Evolutionary conservation across 2,888 invertebrate genomes (phyloP), one percentile per base, ranked within the genome.

Genomic region (Limnephilus auricula): DNA sequence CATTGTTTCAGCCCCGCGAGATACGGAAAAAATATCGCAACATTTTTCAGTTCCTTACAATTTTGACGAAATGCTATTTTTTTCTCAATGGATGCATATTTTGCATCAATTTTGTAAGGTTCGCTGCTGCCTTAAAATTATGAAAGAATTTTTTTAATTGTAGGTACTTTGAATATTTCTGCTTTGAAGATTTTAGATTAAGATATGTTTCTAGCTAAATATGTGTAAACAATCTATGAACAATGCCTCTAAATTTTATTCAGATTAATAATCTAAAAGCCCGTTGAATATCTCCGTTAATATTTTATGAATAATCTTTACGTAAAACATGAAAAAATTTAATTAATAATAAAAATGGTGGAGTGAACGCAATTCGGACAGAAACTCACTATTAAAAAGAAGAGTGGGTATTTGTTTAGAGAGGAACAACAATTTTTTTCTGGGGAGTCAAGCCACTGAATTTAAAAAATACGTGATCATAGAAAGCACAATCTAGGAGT

Each of bases 51-150:
- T 85, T 90, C 90, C 40, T 86, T 79, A 40, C 79, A 79, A 45
- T 78, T 90, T 90, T 90, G 90, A 90, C 84, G 90, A 90, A 90
- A 90, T 90, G 78, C 84, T 82, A 82, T 90, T 90, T 90, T 65
- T 65, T 85, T 79, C 86, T 90, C 90, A 86, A 90, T 90, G 90
- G 78, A 90, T 90, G 90, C 90, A 90, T 90, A 90, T 90, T 65
- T 90, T 90, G 90, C 90, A 90, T 90, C 85, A 45, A 85, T 85
- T 85, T 85, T 45, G 85, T 13, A 40, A 85, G 34, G 15, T 82
- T 82, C 6, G 31, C 65, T 25, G 45, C 40, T 85, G 85, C 85
- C 40, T 85, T 40, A 85, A 40, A 40, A n/a, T 85, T 34, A 40
- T 34, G 40, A 85, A 85, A 40, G 13, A 40, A 40, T 45, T 40